Base-by-base conservation (phyloP, 2,113 vertebrate genomes). In the Thermophis baileyi region DNA sequence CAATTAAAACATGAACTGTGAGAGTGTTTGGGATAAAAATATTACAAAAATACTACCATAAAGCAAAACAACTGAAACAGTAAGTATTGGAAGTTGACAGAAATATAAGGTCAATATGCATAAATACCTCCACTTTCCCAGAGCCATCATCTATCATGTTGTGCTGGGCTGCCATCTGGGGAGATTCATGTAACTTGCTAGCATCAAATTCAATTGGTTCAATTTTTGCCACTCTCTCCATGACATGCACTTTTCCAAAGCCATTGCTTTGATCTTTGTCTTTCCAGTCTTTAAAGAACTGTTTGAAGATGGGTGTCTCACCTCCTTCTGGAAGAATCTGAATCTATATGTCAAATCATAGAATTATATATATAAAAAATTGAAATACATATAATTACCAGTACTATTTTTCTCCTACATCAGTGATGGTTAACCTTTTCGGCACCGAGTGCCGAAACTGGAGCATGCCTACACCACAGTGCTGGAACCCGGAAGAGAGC, bases 271-370 rank as follows among this genome's bases (percentile, higher is more conserved):
- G 97, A 95, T 99, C 97, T 94, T 95, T 98, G 22, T 98, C 98
- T 94, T 95, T 98, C 99, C 99, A 99, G 95, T 97, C 96, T 87
- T 94, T 96, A 96, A 99, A 99, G 97, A 99, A 99, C 91, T 99
- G 99, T 94, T 98, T 99, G 96, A 99, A 99, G 95, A 98, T 98
- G 89, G 98, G 98, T 0, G 98, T 99, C 96, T 99, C 99, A 3
- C 99, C 99, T 91, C 98, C 98, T 96, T 99, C 98, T 0, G 99
- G 99, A 92, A 99, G 98, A 51, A 99, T 98, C 95, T 99, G 98
- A 96, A 99, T 99, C 99, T 99, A 97, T 81, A 96, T 97, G 95
- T 94, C 35, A 91, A 94, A 88, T 14, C 92, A 89, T 57, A 92
- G 30, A 22, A 1, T 20, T 35, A 20, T n/a, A 85, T 93, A 50